Conservation (phyloP, 2,113 vertebrate species). For the Rhinoderma darwinii region DNA sequence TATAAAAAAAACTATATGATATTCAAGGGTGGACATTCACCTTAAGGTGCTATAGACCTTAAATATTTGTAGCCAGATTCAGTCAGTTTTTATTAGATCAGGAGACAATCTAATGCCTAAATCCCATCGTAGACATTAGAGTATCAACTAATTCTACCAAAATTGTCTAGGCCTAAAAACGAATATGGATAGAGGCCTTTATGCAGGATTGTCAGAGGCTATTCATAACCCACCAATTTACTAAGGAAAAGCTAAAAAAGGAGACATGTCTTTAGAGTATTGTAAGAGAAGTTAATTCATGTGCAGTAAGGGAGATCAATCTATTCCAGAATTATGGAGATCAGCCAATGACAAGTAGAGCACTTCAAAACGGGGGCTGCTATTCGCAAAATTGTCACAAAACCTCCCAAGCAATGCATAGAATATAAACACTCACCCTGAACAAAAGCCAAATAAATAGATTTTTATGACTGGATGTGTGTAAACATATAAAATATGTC, state of each 20-base stretch:
- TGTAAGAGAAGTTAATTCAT: background rate
- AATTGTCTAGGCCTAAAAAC: too few relatives aligned
- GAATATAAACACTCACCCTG: conserved; percentile 31
- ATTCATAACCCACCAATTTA: background rate
- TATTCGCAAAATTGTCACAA: background rate
- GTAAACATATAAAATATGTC: background rate
- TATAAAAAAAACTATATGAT: too few relatives aligned
- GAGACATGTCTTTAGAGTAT: background rate
- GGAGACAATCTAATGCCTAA: too few relatives aligned
- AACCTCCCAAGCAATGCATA: background rate
- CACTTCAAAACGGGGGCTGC: background rate
- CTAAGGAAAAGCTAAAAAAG: background rate
- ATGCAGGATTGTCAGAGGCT: too few relatives aligned
- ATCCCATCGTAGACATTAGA: too few relatives aligned
- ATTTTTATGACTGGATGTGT: background rate
- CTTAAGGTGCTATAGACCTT: too few relatives aligned
- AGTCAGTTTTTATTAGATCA: too few relatives aligned
- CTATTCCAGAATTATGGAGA: background rate
- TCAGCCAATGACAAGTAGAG: background rate
- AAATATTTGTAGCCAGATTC: too few relatives aligned
- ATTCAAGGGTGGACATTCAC: too few relatives aligned
- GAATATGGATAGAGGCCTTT: too few relatives aligned
- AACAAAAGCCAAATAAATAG: conserved; percentile 21
- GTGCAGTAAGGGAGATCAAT: background rate
- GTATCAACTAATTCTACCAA: too few relatives aligned